Evolutionary conservation across 53 echinoderm and acorn worm genomes (phyloP).

Genomic region (Antedon mediterranea): DNA sequence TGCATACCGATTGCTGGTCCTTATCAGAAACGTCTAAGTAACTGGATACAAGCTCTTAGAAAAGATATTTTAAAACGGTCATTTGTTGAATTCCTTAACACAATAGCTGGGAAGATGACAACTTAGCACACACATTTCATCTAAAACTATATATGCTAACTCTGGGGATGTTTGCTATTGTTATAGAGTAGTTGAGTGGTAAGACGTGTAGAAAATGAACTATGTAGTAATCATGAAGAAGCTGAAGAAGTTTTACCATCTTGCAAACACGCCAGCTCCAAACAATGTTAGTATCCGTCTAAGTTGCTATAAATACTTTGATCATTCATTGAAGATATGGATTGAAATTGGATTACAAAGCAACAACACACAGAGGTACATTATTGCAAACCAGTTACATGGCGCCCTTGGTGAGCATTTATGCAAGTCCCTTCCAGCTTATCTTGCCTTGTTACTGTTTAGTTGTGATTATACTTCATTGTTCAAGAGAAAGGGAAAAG

Average conservation of each 20-base stretch:
- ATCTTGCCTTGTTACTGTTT: conserved; percentile 13
- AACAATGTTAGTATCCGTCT: conserved; percentile 9
- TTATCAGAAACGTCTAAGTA: no score
- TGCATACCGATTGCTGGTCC: no score
- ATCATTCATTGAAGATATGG: conserved; percentile 24
- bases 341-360: conserved; percentile 11
- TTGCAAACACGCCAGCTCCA: conserved; percentile 11
- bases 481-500: no score
- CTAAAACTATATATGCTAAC: no score
- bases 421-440: conserved; percentile 12
- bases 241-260: conserved; percentile 9
- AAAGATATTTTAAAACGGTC: conserved; percentile 7
- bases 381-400: conserved; percentile 13
- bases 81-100: no score
- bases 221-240: conserved; percentile 11
- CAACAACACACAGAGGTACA: conserved; percentile 23
- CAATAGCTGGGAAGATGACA: conserved; percentile 8
- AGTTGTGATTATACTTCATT: not conserved
- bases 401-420: conserved; percentile 7
- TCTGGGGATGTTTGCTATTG: not conserved
- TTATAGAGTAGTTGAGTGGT: not conserved
- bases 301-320: conserved; percentile 8
- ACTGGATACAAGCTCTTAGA: conserved; percentile 17
- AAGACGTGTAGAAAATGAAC: conserved; percentile 3
- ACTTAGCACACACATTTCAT: not conserved